Base-by-base conservation (phyloP, 2,113 vertebrate genomes). In the Tapirus terrestris region DNA sequence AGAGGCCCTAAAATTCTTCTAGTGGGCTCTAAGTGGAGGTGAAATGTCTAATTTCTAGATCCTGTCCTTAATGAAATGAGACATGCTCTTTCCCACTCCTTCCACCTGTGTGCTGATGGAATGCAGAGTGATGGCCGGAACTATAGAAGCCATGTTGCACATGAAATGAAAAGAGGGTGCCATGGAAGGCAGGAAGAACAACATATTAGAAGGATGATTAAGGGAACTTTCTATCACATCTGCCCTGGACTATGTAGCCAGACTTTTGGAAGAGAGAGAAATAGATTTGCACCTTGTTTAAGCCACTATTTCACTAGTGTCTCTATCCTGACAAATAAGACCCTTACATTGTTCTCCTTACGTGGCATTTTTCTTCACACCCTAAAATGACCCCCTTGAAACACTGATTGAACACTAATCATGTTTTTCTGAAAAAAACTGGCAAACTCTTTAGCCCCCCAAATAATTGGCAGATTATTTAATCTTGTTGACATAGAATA, bases 81-180 rank as follows among this genome's bases (percentile, higher is more conserved):
- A 29, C 4, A 6, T 12, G 25, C 14, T 84, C 48, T 17, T n/a
- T 25, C 5, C 3, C 1, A 14, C 12, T 17, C 61, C 2, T 79
- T n/a, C 39, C 2, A 5, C 43, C 27, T 63, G 4, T 11, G 20
- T 29, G 25, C 8, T 51, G 21, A 33, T 5, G 27, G 72, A 33
- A n/a, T 1, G 13, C 12, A 25, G n/a, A 20, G 2, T 33, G 43
- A 72, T 8, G 23, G 29, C 23, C 7, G 25, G 20, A 9, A 8
- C 4, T 13, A 1, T 0, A 39, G 27, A 23, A 27, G 11, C 0
- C 6, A 11, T 1, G 4, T 4, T 48, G 56, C 73, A 6, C 0
- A 0, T 10, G 7, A 21, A 33, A 13, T 45, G 4, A 53, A 94
- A 45, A 25, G 18, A n/a, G 16, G 6, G 25, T 9, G 5, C 2